Conservation (phyloP, 2,888 invertebrate species). For the Ormyrus rosae region DNA sequence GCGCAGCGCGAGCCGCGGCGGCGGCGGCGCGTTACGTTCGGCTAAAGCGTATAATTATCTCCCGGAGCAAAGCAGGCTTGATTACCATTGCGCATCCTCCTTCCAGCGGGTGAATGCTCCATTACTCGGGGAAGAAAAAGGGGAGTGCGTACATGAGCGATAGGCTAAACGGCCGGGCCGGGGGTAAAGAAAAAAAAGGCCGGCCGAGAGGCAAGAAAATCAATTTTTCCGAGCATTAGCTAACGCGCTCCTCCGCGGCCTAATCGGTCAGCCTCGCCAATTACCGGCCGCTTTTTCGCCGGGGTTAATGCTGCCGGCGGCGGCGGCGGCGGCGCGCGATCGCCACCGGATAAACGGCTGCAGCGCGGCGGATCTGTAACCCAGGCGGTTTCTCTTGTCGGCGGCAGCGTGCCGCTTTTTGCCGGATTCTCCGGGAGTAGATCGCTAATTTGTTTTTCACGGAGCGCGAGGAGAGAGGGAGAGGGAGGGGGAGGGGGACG, state of each 20-base stretch:
- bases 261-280: conserved; percentile 25
- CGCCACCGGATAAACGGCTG: neutral
- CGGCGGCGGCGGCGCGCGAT: neutral
- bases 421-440: neutral
- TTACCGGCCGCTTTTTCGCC: conserved; percentile 38
- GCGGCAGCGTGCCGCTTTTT: no score
- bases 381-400: neutral
- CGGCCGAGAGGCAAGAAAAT: conserved; percentile 31
- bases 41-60: conserved; percentile 28
- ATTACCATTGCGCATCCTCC: neutral
- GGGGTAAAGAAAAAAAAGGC: no score
- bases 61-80: neutral
- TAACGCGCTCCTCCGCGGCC: neutral
- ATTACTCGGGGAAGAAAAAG: neutral
- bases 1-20: neutral
- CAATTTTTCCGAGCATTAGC: conserved; percentile 39
- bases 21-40: neutral
- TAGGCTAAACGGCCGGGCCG: neutral
- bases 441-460: conserved; percentile 54
- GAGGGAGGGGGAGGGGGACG: neutral
- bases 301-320: neutral
- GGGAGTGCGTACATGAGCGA: neutral
- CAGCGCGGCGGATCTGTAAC: neutral
- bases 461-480: neutral
- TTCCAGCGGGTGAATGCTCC: no score